Evolutionary conservation across 2,888 invertebrate species (phyloP).

Genomic region (Neoscelio sp.): DNA sequence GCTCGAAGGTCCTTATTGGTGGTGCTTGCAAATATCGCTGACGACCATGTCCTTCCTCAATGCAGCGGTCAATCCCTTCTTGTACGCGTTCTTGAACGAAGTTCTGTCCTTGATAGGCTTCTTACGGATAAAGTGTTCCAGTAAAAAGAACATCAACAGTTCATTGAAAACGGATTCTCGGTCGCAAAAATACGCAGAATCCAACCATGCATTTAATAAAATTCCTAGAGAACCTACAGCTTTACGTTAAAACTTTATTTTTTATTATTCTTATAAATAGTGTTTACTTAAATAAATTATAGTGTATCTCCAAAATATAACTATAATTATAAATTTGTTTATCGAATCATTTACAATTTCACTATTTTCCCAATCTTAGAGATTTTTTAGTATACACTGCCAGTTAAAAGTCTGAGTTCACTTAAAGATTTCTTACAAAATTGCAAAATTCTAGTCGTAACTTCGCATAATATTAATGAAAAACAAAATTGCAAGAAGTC

Average conservation of each 20-base stretch:
- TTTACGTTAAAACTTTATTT: constrained; percentile 21
- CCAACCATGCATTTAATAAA: not conserved
- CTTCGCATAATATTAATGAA: no score
- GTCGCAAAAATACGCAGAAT: constrained; percentile 15
- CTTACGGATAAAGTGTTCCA: not conserved
- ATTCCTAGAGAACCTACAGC: constrained; percentile 6
- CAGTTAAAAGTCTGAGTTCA: no score
- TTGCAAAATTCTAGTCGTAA: no score
- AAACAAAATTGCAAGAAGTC: no score
- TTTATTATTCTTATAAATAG: constrained; percentile 47
- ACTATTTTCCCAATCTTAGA: no score
- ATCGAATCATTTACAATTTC: no score
- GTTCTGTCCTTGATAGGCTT: constrained; percentile 75
- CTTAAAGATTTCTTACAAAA: no score
- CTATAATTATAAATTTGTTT: no score
- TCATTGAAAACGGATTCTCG: no score
- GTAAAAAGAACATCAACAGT: not conserved
- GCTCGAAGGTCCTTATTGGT: constrained; percentile 77
- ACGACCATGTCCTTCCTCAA: constrained; percentile 84
- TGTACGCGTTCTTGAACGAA: constrained; percentile 86
- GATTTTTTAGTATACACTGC: no score
- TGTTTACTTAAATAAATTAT: no score
- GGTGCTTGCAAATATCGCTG: constrained; percentile 84
- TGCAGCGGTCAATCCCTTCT: constrained; percentile 85
- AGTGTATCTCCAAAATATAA: no score